Conservation (phyloP, 2,888 invertebrate species). For the Netelia melanura region DNA sequence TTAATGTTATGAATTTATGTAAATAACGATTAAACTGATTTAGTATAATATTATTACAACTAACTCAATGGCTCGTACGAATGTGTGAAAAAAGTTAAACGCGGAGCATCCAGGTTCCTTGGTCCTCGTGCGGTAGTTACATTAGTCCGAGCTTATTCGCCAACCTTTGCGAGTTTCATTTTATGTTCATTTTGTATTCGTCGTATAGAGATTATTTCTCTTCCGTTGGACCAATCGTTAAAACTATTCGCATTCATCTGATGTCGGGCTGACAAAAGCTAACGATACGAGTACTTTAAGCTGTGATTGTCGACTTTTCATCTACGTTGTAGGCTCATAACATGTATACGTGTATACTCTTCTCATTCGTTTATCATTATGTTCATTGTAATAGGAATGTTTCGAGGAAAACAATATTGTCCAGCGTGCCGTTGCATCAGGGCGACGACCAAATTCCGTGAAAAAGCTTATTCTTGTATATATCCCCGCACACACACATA, state of each 20-base stretch:
- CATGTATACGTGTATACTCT: too few relatives aligned
- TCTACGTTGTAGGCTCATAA: slow-evolving; percentile 68
- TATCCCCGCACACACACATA: too few relatives aligned
- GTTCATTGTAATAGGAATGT: slow-evolving; percentile 64
- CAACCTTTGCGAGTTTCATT: not conserved
- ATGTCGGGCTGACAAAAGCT: slow-evolving; percentile 40
- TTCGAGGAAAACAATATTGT: slow-evolving; percentile 16
- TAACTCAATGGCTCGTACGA: slow-evolving; percentile 65
- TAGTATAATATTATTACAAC: slow-evolving; percentile 72
- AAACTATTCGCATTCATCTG: not conserved
- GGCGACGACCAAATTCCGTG: slow-evolving; percentile 65
- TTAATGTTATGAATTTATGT: slow-evolving; percentile 76
- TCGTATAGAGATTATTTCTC: slow-evolving; percentile 5
- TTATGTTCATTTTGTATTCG: slow-evolving; percentile 10
- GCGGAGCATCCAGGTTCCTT: too few relatives aligned
- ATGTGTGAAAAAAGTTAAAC: too few relatives aligned
- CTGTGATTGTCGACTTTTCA: slow-evolving; percentile 76
- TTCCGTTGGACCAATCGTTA: not conserved
- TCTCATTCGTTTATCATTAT: slow-evolving; percentile 54
- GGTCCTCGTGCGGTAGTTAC: too few relatives aligned
- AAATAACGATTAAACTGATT: slow-evolving; percentile 80
- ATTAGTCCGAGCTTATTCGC: too few relatives aligned
- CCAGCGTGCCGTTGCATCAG: slow-evolving; percentile 69
- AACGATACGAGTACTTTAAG: slow-evolving; percentile 72
- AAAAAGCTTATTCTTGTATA: slow-evolving; percentile 76